These are phyloP conservation scores for Catharus fuscescens DNA, from an alignment of 2,113 vertebrate genomes.

Conservation along the genomic window DNA sequence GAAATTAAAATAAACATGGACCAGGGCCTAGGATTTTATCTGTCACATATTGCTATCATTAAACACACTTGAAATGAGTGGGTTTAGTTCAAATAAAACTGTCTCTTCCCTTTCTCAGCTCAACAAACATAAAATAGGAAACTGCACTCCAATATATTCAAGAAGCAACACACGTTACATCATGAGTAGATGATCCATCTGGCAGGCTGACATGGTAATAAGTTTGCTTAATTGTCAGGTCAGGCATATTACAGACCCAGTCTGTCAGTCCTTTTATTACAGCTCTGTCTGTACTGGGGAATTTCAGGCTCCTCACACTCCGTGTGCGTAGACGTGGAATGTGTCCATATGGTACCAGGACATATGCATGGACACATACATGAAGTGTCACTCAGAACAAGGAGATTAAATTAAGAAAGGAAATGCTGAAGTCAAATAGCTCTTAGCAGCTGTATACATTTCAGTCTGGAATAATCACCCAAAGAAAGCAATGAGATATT, in stretches of 20 bases:
- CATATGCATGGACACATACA: background rate
- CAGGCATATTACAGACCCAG: conserved; percentile 70
- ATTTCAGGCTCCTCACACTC: conserved; percentile 15
- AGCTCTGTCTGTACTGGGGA: conserved; percentile 51
- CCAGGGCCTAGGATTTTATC: conserved; percentile 73
- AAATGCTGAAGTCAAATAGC: conserved; percentile 30
- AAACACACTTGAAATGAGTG: conserved; percentile 74
- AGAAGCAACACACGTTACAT: conserved; percentile 55
- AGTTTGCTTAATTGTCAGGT: conserved; percentile 78
- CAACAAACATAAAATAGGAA: conserved; percentile 68
- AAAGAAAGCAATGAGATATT: conserved; percentile 55
- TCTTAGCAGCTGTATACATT: conserved; percentile 35
- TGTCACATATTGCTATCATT: conserved; percentile 77
- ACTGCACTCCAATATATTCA: conserved; percentile 56
- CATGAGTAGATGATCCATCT: conserved; percentile 74
- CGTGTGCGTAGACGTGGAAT: background rate
- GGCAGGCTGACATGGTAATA: conserved; percentile 74
- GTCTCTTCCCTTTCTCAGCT: conserved; percentile 60
- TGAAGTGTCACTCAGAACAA: background rate
- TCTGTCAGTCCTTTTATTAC: conserved; percentile 63
- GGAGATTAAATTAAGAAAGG: conserved; percentile 28
- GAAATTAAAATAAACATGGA: conserved; percentile 76
- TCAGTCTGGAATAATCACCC: conserved; percentile 32
- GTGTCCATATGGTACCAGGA: background rate
- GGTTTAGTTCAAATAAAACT: conserved; percentile 78